phyloP scores from a whole-genome alignment of 2,888 invertebrate genomes.

The Tridacna gigas region DNA sequence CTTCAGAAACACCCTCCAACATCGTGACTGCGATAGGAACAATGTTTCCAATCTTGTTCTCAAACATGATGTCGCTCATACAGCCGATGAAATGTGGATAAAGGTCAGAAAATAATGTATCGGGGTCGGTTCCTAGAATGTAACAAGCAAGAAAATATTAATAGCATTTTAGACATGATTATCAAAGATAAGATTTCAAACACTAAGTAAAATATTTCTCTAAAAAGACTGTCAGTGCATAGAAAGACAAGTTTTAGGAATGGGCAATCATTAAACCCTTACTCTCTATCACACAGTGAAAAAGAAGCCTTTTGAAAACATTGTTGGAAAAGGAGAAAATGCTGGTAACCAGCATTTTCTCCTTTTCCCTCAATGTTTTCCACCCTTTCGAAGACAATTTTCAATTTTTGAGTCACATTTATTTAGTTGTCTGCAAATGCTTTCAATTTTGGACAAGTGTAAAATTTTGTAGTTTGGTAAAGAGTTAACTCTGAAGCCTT shows the following conservation, averaged over 20 bases:
- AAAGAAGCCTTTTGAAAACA: too few species aligned
- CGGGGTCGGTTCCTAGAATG: conserved; percentile 59
- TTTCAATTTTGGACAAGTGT: neutral
- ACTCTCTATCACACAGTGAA: too few species aligned
- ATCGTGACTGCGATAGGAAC: conserved; percentile 55
- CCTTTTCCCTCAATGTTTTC: neutral
- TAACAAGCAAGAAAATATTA: neutral
- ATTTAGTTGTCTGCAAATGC: neutral
- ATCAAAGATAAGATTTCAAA: too few species aligned
- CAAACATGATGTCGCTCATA: conserved; percentile 70
- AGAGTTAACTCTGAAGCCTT: too few species aligned
- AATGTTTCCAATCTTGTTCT: conserved; percentile 59
- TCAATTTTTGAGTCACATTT: neutral
- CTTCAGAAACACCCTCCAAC: conserved; percentile 85
- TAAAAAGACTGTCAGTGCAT: too few species aligned
- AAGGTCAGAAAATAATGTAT: conserved; percentile 62
- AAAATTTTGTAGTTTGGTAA: too few species aligned
- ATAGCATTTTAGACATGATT: too few species aligned
- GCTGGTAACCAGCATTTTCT: neutral
- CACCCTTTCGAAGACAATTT: neutral
- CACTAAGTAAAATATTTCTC: too few species aligned
- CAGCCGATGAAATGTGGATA: conserved; percentile 76
- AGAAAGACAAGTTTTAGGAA: too few species aligned
- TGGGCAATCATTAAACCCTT: too few species aligned
- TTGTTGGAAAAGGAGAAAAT: neutral